Evolutionary conservation across 2,797 vertebrate genomes (phyloP).

Genomic region (Onychomys leucogaster): DNA sequence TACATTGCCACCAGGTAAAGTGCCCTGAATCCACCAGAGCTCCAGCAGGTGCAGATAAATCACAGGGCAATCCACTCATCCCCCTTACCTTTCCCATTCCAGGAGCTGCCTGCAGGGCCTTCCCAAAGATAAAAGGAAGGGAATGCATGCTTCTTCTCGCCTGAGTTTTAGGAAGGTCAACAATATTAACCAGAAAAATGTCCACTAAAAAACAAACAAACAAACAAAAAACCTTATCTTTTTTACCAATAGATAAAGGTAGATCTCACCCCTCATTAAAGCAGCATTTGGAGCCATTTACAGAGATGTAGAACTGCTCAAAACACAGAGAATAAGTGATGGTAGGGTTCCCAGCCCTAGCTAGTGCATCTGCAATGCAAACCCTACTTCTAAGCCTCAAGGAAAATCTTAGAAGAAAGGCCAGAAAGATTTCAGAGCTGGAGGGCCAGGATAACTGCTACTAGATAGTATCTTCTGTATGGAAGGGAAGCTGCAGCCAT

Average conservation of each 20-base stretch:
- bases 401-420: background rate
- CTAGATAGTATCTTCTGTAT: background rate
- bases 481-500: background rate
- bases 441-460: background rate
- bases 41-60: background rate
- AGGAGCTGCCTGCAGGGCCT: background rate
- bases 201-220: background rate
- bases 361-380: background rate
- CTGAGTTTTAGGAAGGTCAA: background rate
- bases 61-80: background rate
- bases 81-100: background rate
- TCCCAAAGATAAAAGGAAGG: background rate
- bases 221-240: background rate
- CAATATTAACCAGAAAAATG: slow-evolving; percentile 24
- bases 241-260: background rate
- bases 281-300: background rate
- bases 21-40: background rate
- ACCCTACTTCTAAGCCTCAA: no score
- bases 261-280: background rate
- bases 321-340: background rate
- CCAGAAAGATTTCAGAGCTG: background rate
- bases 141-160: background rate
- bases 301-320: background rate
- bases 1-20: background rate
- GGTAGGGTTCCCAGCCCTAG: background rate